Evolutionary conservation across 1,140 invertebrate genomes (phyloP), one percentile per base, ranked within the genome.

Genomic region (Scaptodrosophila lebanonensis): DNA sequence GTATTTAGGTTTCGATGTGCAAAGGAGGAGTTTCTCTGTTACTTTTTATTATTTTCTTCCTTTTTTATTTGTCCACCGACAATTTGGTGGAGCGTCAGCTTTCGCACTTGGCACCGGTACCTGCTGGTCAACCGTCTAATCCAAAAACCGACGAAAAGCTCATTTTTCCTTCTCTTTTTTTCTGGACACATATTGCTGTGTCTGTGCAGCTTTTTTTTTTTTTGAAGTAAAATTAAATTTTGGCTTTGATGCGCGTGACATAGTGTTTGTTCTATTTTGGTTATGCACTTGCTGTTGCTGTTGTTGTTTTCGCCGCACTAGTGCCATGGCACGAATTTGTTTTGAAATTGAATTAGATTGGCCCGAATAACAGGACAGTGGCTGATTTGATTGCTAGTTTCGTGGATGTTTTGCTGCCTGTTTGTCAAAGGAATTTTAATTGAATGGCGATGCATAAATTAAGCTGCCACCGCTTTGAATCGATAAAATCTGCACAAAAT

Each of bases 261-360:
- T 65, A 68, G 51, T 72, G 44, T 72, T 72, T 65, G 65, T 44
- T 45, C 42, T 64, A 43, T n/a, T 25, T 51, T 38, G 56, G 68
- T 17, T 58, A 51, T 50, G 47, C 44, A 22, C 33, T 42, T 44
- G 27, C 56, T 40, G 36, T 43, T 15, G n/a, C 11, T 20, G 13
- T 30, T 25, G 22, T n/a, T 8, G 8, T 3, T 25, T 3, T 22
- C 17, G 40, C 20, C 36, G 42, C 36, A 52, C 18, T 36, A 22
- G 1, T 36, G 30, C 36, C 43, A 29, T 20, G 53, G 66, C 68
- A 79, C 65, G 73, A 77, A 73, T 77, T 77, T 77, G 73, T 68
- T 73, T 68, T 52, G 49, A 72, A 66, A 75, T 77, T 77, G 75
- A 79, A 77, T 77, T 77, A 77, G 73, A 77, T 79, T 73, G 75